Evolutionary conservation across 30 jellyfish, hydroid and myxozoan genomes (phyloP), one percentile per base, ranked within the genome.

Genomic region (Aurelia coerulea): DNA sequence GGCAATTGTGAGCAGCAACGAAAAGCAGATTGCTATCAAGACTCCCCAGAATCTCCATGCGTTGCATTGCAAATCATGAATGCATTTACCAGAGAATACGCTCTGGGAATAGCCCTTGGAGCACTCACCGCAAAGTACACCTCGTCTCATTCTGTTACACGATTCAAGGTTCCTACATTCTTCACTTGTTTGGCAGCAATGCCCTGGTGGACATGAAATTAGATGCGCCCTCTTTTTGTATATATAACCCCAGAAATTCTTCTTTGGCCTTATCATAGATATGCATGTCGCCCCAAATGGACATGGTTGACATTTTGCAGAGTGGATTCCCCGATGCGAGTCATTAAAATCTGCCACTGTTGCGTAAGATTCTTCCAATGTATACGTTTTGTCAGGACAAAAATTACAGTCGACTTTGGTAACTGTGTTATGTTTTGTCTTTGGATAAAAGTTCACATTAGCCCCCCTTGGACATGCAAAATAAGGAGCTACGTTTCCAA

Each of bases 231-330:
- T 33, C n/a, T 33, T 35, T 11, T 56, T 53, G 60, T 75, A 63
- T 18, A 75, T 46, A 13, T 75, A 75, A 0, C 86, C 86, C 86
- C 86, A 75, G 59, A 75, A 75, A 23, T 75, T 75, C 3, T 60
- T 39, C 56, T 52, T 52, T 18, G 86, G 86, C 39, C 18, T 29
- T 11, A 75, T 75, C 1, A 18, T 63, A 7, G 17, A 14, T 10
- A 17, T 56, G 59, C 86, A 75, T 4, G 31, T 15, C 34, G 86
- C 86, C 14, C 86, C 86, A 75, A 52, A 75, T 53, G 73, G 46
- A 41, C 86, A 75, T 56, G 32, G 15, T 63, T 53, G 31, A 35
- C 86, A 75, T 65, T 54, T 23, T n/a, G 76, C 29, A 16, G 23
- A 62, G 14, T 18, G 86, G 5, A n/a, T 51, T 16, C 17, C 29